Base-by-base conservation (phyloP, 2,797 vertebrate species). In the Synaphobranchus kaupii region DNA sequence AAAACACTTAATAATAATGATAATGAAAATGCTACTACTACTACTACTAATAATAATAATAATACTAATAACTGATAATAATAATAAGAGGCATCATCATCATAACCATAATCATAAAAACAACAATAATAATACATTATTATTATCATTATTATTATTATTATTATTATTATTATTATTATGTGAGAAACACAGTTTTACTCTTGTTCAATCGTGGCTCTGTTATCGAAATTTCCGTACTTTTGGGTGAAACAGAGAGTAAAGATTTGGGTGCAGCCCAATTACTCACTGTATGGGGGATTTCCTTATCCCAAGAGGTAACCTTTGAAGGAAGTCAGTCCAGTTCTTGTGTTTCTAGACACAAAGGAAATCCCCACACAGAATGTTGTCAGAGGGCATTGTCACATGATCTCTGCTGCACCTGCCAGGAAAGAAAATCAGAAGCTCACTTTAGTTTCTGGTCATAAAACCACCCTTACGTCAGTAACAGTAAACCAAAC, bases 241-340 rank as follows among this genome's bases (percentile, higher is more conserved):
- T 84, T 12, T 47, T 66, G 22, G 10, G 34, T 7, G 28, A 84
- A 28, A 54, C 60, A n/a, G 82, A 34, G 4, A n/a, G n/a, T 5
- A 39, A 68, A 85, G 12, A 85, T n/a, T 84, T 34, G 13, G n/a
- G 83, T 66, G 84, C 12, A 68, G 25, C 20, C 39, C 84, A 68
- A 5, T 68, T 56, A 85, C 22, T 28, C 58, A 66, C 7, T 48
- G 39, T 47, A 39, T 63, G 44, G 84, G 84, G 84, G 83, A 47
- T 48, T 85, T 85, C 58, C 84, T 47, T 47, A 85, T 66, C 84
- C 84, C 84, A n/a, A 68, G 60, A 58, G 83, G 31, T 4, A 58
- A 39, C 4, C 22, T 20, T 25, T 39, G 22, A 60, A 39, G 34
- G 10, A 58, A 58, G 20, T 34, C 20, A 17, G 56, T 28, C 52